Evolutionary conservation across 2,888 invertebrate genomes (phyloP).

Genomic region (Carabus problematicus): DNA sequence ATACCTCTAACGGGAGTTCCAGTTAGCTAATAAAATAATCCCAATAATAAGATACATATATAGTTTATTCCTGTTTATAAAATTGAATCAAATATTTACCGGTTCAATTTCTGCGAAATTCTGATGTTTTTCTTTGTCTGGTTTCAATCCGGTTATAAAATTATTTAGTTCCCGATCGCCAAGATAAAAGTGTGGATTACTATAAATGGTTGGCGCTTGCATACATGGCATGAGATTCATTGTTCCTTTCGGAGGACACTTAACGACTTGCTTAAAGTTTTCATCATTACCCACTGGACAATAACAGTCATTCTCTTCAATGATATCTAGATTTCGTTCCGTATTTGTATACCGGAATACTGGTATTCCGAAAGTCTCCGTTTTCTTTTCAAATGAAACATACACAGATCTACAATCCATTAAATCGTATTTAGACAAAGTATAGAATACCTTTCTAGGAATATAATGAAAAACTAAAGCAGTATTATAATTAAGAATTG

Average conservation of each 20-base stretch:
- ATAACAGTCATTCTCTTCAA: constrained; percentile 63
- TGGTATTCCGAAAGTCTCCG: constrained; percentile 59
- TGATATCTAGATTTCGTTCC: constrained; percentile 58
- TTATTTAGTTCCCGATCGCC: constrained; percentile 63
- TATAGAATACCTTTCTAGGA: neutral
- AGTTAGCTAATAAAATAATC: too few species aligned
- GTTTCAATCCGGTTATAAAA: constrained; percentile 64
- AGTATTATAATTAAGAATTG: neutral
- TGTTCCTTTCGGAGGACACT: constrained; percentile 64
- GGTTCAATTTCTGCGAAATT: constrained; percentile 69
- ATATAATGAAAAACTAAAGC: neutral
- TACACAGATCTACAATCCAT: constrained; percentile 60
- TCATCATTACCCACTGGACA: constrained; percentile 61
- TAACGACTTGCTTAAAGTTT: constrained; percentile 60
- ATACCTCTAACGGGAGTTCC: constrained; percentile 63
- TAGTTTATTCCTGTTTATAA: constrained; percentile 29
- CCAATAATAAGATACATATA: too few species aligned
- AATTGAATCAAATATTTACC: constrained; percentile 54
- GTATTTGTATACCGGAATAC: constrained; percentile 62
- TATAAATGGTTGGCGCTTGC: constrained; percentile 68
- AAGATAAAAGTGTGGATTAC: constrained; percentile 72
- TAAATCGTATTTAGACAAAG: constrained; percentile 5
- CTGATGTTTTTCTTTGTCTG: constrained; percentile 64
- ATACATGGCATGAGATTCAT: constrained; percentile 64
- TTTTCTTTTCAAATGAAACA: constrained; percentile 58